A percentile compares a stretch with the other conserved stretches of the same genome.
phyloP scores from a whole-genome alignment of 30 jellyfish, hydroid and myxozoan species.

The Clytia hemisphaerica region DNA sequence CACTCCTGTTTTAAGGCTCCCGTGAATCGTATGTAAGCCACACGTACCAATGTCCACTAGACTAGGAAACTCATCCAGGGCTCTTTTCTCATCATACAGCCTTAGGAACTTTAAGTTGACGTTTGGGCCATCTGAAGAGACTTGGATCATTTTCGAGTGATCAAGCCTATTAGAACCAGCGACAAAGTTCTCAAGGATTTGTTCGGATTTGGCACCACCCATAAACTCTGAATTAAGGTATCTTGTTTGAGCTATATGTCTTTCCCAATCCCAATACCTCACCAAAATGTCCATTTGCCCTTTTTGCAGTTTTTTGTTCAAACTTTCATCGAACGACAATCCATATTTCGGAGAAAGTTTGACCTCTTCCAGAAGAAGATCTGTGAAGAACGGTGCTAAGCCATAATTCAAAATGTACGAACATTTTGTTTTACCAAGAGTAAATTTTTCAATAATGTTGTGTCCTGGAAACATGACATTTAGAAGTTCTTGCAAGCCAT shows the following conservation, averaged over 20 bases:
- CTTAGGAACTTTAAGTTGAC: background rate
- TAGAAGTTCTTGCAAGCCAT: background rate
- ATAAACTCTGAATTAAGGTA: background rate
- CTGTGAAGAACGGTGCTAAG: background rate
- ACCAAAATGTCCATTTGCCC: background rate
- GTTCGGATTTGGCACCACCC: slow-evolving; percentile 8
- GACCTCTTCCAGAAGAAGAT: background rate
- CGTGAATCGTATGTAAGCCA: slow-evolving; percentile 2
- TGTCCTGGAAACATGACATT: slow-evolving; percentile 18
- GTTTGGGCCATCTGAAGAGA: slow-evolving; percentile 10
- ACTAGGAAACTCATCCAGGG: background rate
- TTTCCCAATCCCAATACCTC: background rate
- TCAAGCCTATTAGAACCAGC: background rate
- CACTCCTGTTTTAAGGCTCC: background rate
- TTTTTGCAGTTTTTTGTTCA: background rate
- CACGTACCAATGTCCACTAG: slow-evolving; percentile 10
- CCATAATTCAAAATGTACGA: background rate
- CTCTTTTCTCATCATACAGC: background rate
- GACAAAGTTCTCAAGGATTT: background rate
- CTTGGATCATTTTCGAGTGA: background rate
- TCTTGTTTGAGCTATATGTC: background rate
- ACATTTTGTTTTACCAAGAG: slow-evolving; percentile 3
- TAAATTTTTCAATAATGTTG: background rate
- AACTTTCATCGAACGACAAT: background rate
- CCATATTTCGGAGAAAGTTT: background rate